Evolutionary conservation across 2,888 invertebrate genomes (phyloP).

Genomic region (Apamea monoglypha): DNA sequence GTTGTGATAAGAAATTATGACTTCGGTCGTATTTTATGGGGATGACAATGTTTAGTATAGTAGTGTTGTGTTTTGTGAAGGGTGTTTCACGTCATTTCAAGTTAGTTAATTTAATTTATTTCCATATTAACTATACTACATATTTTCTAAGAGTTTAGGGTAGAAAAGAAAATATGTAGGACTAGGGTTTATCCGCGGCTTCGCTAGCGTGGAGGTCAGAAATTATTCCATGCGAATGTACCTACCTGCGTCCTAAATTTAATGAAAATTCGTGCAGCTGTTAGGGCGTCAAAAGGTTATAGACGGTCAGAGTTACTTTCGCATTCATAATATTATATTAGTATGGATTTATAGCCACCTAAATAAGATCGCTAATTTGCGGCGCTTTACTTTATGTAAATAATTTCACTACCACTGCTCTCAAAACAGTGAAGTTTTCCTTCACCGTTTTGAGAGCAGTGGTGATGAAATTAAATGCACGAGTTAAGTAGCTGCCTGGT

Average conservation of each 20-base stretch:
- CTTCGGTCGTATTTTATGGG: background rate
- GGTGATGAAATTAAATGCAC: too few species aligned
- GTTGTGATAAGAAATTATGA: conserved; percentile 9
- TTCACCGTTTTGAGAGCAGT: too few species aligned
- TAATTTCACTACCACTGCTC: too few species aligned
- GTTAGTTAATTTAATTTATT: background rate
- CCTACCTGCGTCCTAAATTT: background rate
- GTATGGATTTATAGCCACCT: background rate
- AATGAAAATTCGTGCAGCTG: too few species aligned
- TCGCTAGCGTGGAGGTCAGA: too few species aligned
- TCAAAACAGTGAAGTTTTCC: too few species aligned
- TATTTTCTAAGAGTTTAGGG: too few species aligned
- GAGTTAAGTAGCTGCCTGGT: too few species aligned
- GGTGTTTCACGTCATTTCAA: background rate
- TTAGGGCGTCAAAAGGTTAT: background rate
- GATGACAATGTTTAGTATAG: background rate
- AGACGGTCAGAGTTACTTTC: background rate
- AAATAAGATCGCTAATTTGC: background rate
- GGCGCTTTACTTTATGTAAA: too few species aligned
- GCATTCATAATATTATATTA: background rate
- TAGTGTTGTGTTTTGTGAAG: background rate
- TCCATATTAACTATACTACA: background rate
- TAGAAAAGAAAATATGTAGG: too few species aligned
- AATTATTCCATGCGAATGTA: too few species aligned
- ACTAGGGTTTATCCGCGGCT: too few species aligned